A percentile compares a stretch with the other conserved stretches of the same genome.
phyloP scores from a whole-genome alignment of 2,113 vertebrate species.

The Thermophis baileyi region DNA sequence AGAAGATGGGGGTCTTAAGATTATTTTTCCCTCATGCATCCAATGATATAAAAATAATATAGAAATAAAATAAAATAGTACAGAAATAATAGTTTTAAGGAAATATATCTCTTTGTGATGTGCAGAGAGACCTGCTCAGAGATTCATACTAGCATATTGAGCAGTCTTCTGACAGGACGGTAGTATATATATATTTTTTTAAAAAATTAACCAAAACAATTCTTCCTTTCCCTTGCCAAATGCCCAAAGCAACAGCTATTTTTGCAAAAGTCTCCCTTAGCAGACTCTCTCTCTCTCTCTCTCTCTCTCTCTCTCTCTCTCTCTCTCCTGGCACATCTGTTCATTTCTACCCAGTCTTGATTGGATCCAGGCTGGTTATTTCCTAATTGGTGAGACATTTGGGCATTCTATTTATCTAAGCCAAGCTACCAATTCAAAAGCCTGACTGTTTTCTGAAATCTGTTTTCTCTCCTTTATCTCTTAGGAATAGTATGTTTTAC shows the following conservation, averaged over 20 bases:
- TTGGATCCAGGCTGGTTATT: neutral
- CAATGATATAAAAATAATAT: neutral
- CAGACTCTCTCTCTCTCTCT: no score
- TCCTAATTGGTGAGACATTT: neutral
- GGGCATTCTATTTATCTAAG: neutral
- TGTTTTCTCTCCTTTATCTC: neutral
- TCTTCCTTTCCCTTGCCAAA: neutral
- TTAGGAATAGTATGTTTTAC: neutral
- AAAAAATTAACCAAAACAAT: neutral
- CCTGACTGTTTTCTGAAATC: neutral
- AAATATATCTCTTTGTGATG: neutral
- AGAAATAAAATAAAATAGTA: neutral
- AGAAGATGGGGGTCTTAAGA: neutral
- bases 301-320: no score
- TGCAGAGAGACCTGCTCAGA: neutral
- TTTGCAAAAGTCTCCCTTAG: neutral
- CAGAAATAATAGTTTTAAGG: neutral
- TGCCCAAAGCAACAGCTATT: neutral
- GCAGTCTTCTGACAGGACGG: neutral
- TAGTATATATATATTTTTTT: neutral
- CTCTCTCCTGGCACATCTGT: neutral
- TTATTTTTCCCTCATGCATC: neutral
- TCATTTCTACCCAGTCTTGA: neutral
- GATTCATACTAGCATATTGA: neutral
- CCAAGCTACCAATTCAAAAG: neutral